Conservation (phyloP, 1,140 invertebrate species). For the Yoshiicerus persimilis region DNA sequence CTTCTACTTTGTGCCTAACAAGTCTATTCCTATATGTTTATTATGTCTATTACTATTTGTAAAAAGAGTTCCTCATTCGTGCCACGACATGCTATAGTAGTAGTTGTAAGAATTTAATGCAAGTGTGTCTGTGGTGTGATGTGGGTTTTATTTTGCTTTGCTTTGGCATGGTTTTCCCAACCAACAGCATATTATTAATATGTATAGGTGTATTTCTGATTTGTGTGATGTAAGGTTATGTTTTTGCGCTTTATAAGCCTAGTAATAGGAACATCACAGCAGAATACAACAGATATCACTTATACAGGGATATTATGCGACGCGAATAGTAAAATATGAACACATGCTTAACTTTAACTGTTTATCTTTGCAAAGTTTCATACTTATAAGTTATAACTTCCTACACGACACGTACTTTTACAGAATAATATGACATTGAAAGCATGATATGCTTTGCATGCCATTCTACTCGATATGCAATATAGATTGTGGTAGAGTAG, state of each 20-base stretch:
- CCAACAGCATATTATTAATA: neutral
- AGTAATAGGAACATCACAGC: neutral
- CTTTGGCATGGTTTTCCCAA: neutral
- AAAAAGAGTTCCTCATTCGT: neutral
- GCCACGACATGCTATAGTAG: neutral
- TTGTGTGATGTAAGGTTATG: constrained; percentile 19
- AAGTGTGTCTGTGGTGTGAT: constrained; percentile 21
- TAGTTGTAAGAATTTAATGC: constrained; percentile 5
- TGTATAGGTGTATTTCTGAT: neutral
- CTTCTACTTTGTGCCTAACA: neutral
- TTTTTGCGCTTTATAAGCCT: neutral
- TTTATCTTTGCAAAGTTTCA: neutral
- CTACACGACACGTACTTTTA: neutral
- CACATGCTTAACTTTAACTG: neutral
- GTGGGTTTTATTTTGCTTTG: neutral
- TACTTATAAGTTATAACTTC: neutral
- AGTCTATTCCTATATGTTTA: neutral
- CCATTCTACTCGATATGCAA: neutral
- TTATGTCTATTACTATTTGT: neutral
- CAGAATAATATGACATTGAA: constrained; percentile 14
- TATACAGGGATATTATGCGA: neutral
- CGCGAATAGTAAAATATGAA: neutral
- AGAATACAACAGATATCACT: neutral
- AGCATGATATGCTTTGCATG: neutral
- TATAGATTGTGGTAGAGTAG: neutral